These are phyloP conservation scores for Apodemia mormo DNA, from an alignment of 2,888 invertebrate genomes.

Conservation along the genomic window DNA sequence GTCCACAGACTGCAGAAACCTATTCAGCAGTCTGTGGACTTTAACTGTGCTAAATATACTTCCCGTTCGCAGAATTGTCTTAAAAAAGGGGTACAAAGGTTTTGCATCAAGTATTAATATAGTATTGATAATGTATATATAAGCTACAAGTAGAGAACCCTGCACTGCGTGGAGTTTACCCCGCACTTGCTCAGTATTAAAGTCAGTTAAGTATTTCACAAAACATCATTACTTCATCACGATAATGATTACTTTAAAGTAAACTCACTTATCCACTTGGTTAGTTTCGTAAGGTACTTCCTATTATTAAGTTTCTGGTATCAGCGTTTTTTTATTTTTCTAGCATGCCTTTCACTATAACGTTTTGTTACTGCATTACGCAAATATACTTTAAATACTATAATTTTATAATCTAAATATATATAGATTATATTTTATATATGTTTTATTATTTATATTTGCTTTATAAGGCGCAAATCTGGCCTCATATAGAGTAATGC, in stretches of 20 bases:
- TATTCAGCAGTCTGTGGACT: too few species aligned
- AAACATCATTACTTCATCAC: constrained; percentile 1
- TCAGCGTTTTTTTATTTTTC: neutral
- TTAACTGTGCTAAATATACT: too few species aligned
- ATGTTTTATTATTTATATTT: neutral
- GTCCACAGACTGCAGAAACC: too few species aligned
- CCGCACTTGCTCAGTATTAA: neutral
- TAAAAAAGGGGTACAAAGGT: too few species aligned
- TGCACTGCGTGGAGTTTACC: too few species aligned
- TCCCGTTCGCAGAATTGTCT: too few species aligned
- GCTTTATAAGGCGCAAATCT: neutral
- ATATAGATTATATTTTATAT: too few species aligned
- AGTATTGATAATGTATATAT: too few species aligned
- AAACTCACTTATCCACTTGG: neutral
- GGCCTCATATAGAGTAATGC: too few species aligned
- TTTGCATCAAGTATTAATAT: too few species aligned
- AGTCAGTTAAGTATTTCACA: neutral
- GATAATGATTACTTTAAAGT: neutral
- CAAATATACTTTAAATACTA: neutral
- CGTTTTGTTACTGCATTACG: neutral
- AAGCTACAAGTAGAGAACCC: too few species aligned
- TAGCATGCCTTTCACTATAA: neutral
- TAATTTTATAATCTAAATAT: too few species aligned
- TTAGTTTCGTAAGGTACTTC: constrained; percentile 14
- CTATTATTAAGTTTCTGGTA: constrained; percentile 4